Conservation (phyloP, 2,888 invertebrate species). For the Pelosia muscerda region DNA sequence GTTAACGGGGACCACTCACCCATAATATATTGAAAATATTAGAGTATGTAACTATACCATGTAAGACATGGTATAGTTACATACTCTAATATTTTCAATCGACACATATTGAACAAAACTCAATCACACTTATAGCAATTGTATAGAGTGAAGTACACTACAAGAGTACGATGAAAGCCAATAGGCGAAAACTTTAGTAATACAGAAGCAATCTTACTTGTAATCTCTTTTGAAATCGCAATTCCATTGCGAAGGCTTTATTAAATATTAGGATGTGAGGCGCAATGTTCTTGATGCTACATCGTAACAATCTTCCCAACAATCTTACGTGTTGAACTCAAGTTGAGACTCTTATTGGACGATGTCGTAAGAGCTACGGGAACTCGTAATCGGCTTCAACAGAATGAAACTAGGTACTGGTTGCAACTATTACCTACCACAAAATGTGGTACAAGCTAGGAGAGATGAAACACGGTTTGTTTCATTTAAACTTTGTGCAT, state of each 20-base stretch:
- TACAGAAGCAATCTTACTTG: conserved; percentile 44
- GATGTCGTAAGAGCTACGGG: conserved; percentile 53
- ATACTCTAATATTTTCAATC: too few species aligned
- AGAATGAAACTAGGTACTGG: conserved; percentile 63
- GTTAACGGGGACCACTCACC: too few species aligned
- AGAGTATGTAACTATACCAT: too few species aligned
- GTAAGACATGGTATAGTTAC: too few species aligned
- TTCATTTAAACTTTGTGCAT: not conserved
- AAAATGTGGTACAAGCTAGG: conserved; percentile 39
- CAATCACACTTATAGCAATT: conserved; percentile 21
- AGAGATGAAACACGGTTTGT: not conserved
- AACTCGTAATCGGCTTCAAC: conserved; percentile 64
- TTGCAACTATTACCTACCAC: conserved; percentile 56
- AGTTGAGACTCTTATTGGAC: conserved; percentile 53
- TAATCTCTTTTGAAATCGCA: conserved; percentile 48
- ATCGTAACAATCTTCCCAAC: conserved; percentile 51
- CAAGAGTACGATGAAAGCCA: conserved; percentile 26
- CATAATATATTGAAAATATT: too few species aligned
- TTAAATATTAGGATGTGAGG: conserved; percentile 48
- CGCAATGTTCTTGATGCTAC: conserved; percentile 34
- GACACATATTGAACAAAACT: conserved; percentile 7
- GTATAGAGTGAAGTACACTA: conserved; percentile 26
- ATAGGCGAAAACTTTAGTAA: conserved; percentile 35
- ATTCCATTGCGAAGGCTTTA: conserved; percentile 44
- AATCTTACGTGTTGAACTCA: conserved; percentile 56